phyloP scores from a whole-genome alignment of 2,113 vertebrate species.

The Pampusana beccarii region DNA sequence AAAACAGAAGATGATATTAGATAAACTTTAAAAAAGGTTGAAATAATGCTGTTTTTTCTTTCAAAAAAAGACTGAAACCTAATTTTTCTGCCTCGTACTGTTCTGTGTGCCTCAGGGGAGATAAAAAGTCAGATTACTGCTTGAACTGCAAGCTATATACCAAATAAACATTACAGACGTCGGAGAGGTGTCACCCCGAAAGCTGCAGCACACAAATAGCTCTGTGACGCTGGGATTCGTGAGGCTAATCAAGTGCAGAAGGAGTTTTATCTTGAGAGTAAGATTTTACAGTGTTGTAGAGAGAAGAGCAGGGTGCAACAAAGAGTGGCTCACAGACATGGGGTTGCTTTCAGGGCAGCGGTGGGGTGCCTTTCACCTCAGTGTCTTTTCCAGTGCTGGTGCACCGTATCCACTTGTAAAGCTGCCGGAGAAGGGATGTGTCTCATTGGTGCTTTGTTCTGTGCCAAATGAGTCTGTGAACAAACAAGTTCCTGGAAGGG shows the following conservation, averaged over 20 bases:
- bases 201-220: neutral
- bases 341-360: neutral
- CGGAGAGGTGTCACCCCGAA: neutral
- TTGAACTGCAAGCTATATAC: neutral
- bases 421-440: neutral
- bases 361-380: neutral
- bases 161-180: neutral
- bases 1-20: neutral
- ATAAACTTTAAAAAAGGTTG: neutral
- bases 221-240: neutral
- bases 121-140: neutral
- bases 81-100: neutral
- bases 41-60: neutral
- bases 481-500: constrained; percentile 15
- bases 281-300: neutral
- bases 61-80: neutral
- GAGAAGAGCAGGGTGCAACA: neutral
- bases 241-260: neutral
- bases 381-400: neutral
- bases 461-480: neutral
- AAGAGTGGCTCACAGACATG: neutral
- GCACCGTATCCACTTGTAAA: neutral
- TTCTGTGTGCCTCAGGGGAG: neutral
- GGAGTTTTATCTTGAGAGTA: neutral
- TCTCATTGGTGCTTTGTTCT: neutral